These are phyloP conservation scores for Nephrotoma guestfalica DNA, from an alignment of 2,888 invertebrate genomes.

Conservation along the genomic window DNA sequence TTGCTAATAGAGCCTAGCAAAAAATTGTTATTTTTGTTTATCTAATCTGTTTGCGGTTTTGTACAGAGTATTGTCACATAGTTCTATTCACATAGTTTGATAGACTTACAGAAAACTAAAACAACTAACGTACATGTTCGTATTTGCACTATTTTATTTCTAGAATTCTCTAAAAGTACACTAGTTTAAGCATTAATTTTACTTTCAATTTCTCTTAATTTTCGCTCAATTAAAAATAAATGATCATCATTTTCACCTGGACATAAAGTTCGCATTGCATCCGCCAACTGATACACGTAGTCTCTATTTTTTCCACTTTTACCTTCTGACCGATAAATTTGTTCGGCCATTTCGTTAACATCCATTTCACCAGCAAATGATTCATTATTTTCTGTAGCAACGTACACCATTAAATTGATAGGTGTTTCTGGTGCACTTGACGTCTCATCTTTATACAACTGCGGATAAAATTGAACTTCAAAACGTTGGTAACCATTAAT, in stretches of 20 bases:
- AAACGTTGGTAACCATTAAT: constrained; percentile 79
- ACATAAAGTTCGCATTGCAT: constrained; percentile 59
- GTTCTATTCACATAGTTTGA: too few species aligned
- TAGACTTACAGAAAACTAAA: too few species aligned
- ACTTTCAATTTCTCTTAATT: constrained; percentile 32
- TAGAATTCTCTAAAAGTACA: background rate
- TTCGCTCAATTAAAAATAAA: constrained; percentile 53
- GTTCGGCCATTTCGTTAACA: constrained; percentile 60
- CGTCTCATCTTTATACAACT: constrained; percentile 23
- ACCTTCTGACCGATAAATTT: constrained; percentile 58
- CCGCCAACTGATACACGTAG: constrained; percentile 74
- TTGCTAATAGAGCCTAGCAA: too few species aligned
- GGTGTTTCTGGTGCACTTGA: constrained; percentile 32
- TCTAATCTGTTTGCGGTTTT: too few species aligned
- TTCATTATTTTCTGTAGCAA: constrained; percentile 67
- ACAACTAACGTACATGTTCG: too few species aligned
- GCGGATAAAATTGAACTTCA: constrained; percentile 57
- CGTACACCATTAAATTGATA: constrained; percentile 45
- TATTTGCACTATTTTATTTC: background rate
- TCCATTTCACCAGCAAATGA: constrained; percentile 54
- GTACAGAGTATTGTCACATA: too few species aligned
- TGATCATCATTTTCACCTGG: constrained; percentile 63
- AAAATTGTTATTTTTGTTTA: too few species aligned
- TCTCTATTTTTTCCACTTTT: constrained; percentile 86
- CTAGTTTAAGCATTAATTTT: constrained; percentile 9